Evolutionary conservation across 2,797 vertebrate genomes (phyloP).

Genomic region (Ataeniobius toweri): DNA sequence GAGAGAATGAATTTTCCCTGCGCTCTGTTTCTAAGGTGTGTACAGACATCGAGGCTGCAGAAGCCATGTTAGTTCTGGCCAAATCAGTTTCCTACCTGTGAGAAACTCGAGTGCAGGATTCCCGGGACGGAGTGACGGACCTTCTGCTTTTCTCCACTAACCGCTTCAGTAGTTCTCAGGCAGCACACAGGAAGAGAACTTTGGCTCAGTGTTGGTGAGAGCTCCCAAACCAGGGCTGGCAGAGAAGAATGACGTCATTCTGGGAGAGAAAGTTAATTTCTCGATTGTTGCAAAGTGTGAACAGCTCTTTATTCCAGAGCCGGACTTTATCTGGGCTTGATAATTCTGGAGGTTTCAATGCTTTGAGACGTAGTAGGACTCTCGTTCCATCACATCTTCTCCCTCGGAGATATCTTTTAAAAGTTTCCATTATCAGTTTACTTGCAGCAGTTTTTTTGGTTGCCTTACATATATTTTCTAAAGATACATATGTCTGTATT

Average conservation of each 20-base stretch:
- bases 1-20: neutral
- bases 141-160: neutral
- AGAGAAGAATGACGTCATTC: too few species aligned
- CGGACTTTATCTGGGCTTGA: neutral
- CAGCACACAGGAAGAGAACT: neutral
- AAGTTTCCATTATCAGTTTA: slow-evolving; percentile 24
- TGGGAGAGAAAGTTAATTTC: neutral
- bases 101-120: neutral
- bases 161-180: too few species aligned
- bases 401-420: neutral
- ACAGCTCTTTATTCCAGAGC: slow-evolving; percentile 17
- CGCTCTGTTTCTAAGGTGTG: neutral
- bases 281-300: neutral
- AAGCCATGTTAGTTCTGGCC: neutral
- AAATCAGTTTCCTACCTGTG: neutral
- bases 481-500: slow-evolving; percentile 24
- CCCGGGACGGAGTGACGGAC: neutral
- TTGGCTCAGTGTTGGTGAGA: neutral
- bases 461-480: slow-evolving; percentile 43
- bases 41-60: neutral
- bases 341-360: slow-evolving; percentile 3
- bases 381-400: neutral
- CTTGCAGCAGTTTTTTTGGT: slow-evolving; percentile 45
- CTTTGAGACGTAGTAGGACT: slow-evolving; percentile 16
- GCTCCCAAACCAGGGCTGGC: neutral